These are phyloP conservation scores for Crepidodera aurea DNA, from an alignment of 2,888 invertebrate species.

Conservation along the genomic window DNA sequence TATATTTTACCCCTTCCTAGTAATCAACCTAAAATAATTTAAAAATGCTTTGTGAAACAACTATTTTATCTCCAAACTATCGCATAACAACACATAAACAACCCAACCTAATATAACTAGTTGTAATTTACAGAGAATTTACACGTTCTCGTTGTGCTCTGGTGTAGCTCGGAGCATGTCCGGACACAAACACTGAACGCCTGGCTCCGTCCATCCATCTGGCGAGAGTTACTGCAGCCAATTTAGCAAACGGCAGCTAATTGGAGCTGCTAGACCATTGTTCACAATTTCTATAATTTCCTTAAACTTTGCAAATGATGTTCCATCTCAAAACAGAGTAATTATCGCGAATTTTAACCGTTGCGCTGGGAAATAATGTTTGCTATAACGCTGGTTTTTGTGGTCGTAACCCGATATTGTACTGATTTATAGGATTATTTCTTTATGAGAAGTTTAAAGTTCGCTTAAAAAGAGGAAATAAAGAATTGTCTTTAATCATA, in stretches of 20 bases:
- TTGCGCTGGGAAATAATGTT: slow-evolving; percentile 17
- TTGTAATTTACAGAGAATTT: slow-evolving; percentile 47
- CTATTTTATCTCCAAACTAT: slow-evolving; percentile 6
- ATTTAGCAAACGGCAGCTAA: slow-evolving; percentile 58
- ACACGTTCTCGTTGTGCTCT: slow-evolving; percentile 40
- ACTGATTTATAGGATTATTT: not conserved
- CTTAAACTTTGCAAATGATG: slow-evolving; percentile 41
- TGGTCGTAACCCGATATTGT: not conserved
- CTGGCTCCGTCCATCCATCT: slow-evolving; percentile 52
- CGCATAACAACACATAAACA: slow-evolving; percentile 9
- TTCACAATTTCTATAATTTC: slow-evolving; percentile 53
- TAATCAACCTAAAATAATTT: no score
- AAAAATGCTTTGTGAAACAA: no score
- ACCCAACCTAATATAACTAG: slow-evolving; percentile 45
- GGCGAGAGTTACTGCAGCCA: slow-evolving; percentile 57
- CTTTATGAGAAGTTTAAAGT: not conserved
- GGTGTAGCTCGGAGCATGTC: slow-evolving; percentile 5
- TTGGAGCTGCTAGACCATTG: slow-evolving; percentile 45
- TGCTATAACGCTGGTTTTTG: slow-evolving; percentile 20
- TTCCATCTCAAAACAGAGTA: slow-evolving; percentile 37
- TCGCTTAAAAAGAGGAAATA: not conserved
- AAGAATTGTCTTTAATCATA: no score
- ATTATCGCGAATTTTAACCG: slow-evolving; percentile 34
- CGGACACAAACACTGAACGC: slow-evolving; percentile 2
- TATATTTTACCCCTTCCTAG: no score